Conservation (phyloP, 1,140 invertebrate genomes). For the Hesperophylax magnus region DNA sequence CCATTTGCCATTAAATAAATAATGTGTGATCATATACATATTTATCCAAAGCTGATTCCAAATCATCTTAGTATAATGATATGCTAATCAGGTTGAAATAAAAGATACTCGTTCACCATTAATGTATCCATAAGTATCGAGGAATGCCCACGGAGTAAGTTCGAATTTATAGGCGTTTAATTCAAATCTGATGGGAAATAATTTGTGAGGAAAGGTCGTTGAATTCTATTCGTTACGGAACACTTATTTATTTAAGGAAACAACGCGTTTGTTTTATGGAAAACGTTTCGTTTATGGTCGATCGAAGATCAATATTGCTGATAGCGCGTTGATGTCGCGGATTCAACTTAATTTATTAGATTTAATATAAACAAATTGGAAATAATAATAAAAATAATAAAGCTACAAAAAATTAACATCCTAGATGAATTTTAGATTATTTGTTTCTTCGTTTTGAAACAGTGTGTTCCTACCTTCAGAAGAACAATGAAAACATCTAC, state of each 20-base stretch:
- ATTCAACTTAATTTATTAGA: neutral
- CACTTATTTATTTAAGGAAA: constrained; percentile 16
- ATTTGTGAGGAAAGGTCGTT: constrained; percentile 27
- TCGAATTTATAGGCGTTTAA: constrained; percentile 23
- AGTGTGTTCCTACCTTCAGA: too few species aligned
- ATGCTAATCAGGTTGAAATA: neutral
- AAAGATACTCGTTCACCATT: neutral
- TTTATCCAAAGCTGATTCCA: neutral
- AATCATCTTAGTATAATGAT: constrained; percentile 1
- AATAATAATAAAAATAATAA: too few species aligned
- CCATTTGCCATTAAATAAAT: neutral
- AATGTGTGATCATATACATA: neutral
- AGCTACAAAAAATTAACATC: too few species aligned
- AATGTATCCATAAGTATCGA: neutral
- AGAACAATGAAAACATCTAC: too few species aligned
- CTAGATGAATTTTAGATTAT: too few species aligned
- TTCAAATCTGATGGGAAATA: constrained; percentile 36
- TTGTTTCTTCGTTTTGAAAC: too few species aligned
- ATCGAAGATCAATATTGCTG: constrained; percentile 9
- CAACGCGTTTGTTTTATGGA: constrained; percentile 24
- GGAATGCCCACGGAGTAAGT: neutral
- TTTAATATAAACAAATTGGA: too few species aligned
- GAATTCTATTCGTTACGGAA: constrained; percentile 13
- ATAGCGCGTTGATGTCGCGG: neutral
- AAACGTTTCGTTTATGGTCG: constrained; percentile 10